Evolutionary conservation across 2,888 invertebrate genomes (phyloP), one percentile per base, ranked within the genome.

Genomic region (Cataglyphis livida): DNA sequence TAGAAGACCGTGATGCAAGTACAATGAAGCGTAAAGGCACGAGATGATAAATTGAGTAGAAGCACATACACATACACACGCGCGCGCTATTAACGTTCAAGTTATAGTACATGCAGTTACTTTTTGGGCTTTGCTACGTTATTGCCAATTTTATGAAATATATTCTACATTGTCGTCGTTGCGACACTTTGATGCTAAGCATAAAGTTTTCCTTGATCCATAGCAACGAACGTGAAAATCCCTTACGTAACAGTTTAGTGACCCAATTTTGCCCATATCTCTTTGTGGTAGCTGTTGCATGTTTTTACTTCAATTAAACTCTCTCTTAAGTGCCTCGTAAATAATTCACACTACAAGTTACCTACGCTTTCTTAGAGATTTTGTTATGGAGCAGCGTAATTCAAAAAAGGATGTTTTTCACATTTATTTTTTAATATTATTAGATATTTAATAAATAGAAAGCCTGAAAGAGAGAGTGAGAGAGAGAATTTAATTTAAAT

Each of bases 261-360:
- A 76, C 54, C 28, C 28, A 68, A 68, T 76, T 68, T 76, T 18
- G 18, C 32, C 6, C 25, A 9, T 2, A 25, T 54, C 3, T 15
- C 3, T 73, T 41, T 1, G 7, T 28, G n/a, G n/a, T 18, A 32
- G 4, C 15, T 35, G 6, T 75, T 70, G 38, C 57, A 59, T 78
- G 18, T 12, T 41, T 76, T 25, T 38, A 28, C 28, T n/a, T 66
- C 15, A 28, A 51, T 76, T 75, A 51, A 51, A 38, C 12, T 38
- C 38, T 51, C 51, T 44, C 9, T 57, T 41, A 68, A 76, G 68
- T 68, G n/a, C 15, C 28, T 76, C 21, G 28, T 68, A 76, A 66
- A 68, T 76, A 66, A 68, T 38, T 4, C 15, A 41, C 28, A 10
- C 9, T 9, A 12, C 1, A 5, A 35, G 41, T 21, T 25, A 25